These are phyloP conservation scores for Penelope pileata DNA, from an alignment of 2,113 vertebrate species.

Conservation along the genomic window DNA sequence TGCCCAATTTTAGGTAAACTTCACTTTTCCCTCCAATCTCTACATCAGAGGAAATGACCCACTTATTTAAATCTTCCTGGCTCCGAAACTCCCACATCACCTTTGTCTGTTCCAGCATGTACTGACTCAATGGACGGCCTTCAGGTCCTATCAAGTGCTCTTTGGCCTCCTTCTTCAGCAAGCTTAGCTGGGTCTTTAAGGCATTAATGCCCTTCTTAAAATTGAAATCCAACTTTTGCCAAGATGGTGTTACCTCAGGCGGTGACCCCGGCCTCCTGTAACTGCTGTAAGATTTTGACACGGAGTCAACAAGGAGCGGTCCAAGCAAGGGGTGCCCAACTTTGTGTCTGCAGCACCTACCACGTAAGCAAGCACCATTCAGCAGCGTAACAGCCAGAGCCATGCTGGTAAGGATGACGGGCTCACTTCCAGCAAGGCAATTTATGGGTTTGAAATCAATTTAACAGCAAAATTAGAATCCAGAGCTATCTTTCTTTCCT, in stretches of 20 bases:
- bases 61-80: conserved; percentile 85
- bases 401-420: conserved; percentile 41
- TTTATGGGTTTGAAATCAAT: not conserved
- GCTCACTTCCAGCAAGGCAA: not conserved
- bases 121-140: conserved; percentile 72
- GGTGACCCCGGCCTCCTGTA: conserved; percentile 84
- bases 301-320: conserved; percentile 6
- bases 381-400: conserved; percentile 24
- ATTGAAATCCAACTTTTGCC: conserved; percentile 76
- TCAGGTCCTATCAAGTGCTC: conserved; percentile 76
- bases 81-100: conserved; percentile 91
- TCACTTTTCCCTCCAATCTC: conserved; percentile 92
- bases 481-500: not conserved
- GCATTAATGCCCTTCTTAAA: conserved; percentile 83
- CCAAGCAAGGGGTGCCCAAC: conserved; percentile 26
- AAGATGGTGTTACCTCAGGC: conserved; percentile 65
- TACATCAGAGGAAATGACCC: conserved; percentile 87
- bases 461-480: not conserved
- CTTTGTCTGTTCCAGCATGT: conserved; percentile 85
- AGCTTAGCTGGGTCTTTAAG: conserved; percentile 80
- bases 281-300: conserved; percentile 36
- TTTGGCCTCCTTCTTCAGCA: conserved; percentile 80
- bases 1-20: conserved; percentile 82
- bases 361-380: not conserved
- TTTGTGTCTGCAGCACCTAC: conserved; percentile 12